phyloP scores from a whole-genome alignment of 1,140 invertebrate species.

The Archivesica marissinica region DNA sequence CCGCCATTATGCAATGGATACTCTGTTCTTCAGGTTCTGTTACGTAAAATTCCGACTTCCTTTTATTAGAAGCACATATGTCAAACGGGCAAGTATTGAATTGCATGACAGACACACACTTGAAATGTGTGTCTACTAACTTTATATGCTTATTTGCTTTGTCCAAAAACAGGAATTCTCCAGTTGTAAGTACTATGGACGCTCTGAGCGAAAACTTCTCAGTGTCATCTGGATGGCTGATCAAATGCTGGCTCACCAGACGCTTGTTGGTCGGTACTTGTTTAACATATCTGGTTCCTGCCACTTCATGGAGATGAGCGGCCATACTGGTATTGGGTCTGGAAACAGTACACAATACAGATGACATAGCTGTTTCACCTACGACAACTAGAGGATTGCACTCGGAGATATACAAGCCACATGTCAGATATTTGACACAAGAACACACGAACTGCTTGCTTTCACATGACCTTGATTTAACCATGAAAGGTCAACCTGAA shows the following conservation, averaged over 20 bases:
- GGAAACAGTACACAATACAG: too few relatives aligned
- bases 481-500: too few relatives aligned
- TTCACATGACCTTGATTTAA: too few relatives aligned
- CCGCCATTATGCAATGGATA: slow-evolving; percentile 21
- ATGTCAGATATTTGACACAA: too few relatives aligned
- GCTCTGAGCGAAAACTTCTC: slow-evolving; percentile 10
- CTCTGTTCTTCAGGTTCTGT: slow-evolving; percentile 55
- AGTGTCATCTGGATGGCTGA: slow-evolving; percentile 36
- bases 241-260: neutral
- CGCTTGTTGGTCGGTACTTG: neutral
- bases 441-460: too few relatives aligned
- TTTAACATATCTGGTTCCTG: slow-evolving; percentile 26
- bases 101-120: slow-evolving; percentile 14
- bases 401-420: too few relatives aligned
- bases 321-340: slow-evolving; percentile 8
- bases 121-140: slow-evolving; percentile 16
- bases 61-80: slow-evolving; percentile 39
- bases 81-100: slow-evolving; percentile 46
- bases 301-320: slow-evolving; percentile 11
- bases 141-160: slow-evolving; percentile 48
- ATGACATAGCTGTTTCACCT: too few relatives aligned
- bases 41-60: slow-evolving; percentile 31
- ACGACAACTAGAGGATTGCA: too few relatives aligned
- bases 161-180: slow-evolving; percentile 23
- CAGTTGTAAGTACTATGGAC: neutral